Percentiles rank a stretch among this genome's conserved stretches.
Conservation (phyloP, 2,113 vertebrate species). For the Anthoscopus minutus region DNA sequence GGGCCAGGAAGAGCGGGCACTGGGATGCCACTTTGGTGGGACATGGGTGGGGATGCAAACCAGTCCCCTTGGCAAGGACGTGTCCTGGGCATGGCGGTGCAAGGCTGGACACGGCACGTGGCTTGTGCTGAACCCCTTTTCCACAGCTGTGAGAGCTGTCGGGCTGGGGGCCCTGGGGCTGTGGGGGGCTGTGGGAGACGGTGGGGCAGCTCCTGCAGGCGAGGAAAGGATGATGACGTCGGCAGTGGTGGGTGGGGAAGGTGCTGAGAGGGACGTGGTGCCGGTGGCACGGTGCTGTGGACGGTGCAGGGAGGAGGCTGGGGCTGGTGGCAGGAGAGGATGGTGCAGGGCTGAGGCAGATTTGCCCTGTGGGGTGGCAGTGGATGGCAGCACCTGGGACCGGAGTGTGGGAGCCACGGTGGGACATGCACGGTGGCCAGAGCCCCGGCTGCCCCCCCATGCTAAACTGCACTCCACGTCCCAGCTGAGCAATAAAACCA, state of each 20-base stretch:
- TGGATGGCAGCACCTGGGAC: background rate
- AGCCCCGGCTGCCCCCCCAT: background rate
- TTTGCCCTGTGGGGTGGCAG: background rate
- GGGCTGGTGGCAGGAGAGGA: background rate
- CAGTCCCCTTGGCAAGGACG: rapidly evolving
- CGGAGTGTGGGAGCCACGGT: background rate
- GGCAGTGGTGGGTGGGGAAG: background rate
- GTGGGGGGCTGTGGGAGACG: background rate
- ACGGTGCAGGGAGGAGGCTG: background rate
- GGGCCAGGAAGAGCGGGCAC: background rate
- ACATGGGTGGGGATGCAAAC: background rate
- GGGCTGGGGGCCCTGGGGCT: background rate
- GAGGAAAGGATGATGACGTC: background rate
- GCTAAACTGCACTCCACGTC: background rate
- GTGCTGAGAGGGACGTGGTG: background rate
- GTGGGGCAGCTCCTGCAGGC: background rate
- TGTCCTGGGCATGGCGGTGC: background rate
- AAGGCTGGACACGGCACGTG: background rate
- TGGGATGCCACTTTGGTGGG: background rate
- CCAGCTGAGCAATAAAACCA: slow-evolving; percentile 31
- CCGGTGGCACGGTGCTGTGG: background rate
- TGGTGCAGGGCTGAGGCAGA: background rate
- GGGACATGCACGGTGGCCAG: background rate
- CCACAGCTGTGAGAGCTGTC: background rate
- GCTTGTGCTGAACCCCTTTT: background rate